These are phyloP conservation scores for Diacarnus erythraeanus DNA, from an alignment of 37 sponge, comb jelly and placozoan species.

Conservation along the genomic window DNA sequence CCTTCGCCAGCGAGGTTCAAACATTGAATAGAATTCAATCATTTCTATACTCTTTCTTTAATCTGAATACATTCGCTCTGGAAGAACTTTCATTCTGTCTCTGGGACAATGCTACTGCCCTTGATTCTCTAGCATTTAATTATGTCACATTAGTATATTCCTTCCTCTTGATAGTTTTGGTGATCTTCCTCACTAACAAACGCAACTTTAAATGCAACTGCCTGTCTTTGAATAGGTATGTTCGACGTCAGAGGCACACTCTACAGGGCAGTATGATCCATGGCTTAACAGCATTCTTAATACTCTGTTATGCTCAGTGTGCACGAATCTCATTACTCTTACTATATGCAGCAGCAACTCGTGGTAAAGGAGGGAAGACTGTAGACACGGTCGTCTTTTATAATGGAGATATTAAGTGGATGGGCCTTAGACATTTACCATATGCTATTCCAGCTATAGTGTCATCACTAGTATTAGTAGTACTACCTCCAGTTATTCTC, in stretches of 20 bases:
- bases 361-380: background rate
- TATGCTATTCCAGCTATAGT: slow-evolving; percentile 27
- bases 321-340: slow-evolving; percentile 9
- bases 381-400: background rate
- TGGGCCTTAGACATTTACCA: slow-evolving; percentile 1
- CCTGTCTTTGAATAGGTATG: too few species aligned
- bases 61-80: slow-evolving; percentile 13
- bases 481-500: slow-evolving; percentile 23
- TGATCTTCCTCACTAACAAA: background rate
- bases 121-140: slow-evolving; percentile 19
- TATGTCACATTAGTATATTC: slow-evolving; percentile 45
- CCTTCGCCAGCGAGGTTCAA: background rate
- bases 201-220: background rate
- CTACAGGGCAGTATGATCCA: slow-evolving; percentile 18
- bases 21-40: background rate
- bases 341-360: background rate
- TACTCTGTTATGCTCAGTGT: slow-evolving; percentile 37
- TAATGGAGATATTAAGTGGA: slow-evolving; percentile 2
- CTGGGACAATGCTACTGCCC: slow-evolving; percentile 11
- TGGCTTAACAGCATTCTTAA: slow-evolving; percentile 47
- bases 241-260: too few species aligned
- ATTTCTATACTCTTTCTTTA: slow-evolving; percentile 20
- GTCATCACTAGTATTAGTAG: background rate
- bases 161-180: slow-evolving; percentile 7
- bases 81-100: slow-evolving; percentile 40